Evolutionary conservation across 1,140 invertebrate genomes (phyloP).

Genomic region (Himalopsyche phryganea): DNA sequence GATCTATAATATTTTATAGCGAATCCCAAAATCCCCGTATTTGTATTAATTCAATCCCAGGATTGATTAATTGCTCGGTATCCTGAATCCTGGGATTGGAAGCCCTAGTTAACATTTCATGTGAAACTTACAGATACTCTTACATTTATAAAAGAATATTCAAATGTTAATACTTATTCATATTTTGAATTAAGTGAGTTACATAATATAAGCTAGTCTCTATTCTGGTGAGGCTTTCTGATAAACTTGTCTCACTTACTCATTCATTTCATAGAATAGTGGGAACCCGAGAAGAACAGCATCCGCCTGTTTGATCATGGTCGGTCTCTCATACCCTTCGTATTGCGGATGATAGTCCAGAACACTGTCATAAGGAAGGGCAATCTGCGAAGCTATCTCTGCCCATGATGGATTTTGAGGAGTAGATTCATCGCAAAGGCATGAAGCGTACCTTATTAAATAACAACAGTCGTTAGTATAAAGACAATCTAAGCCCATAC

Average conservation of each 20-base stretch:
- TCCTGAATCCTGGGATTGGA: too few relatives aligned
- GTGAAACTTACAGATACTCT: too few relatives aligned
- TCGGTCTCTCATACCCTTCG: conserved; percentile 44
- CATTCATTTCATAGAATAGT: conserved; percentile 50
- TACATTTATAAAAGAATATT: too few relatives aligned
- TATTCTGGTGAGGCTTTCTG: too few relatives aligned
- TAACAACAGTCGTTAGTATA: not conserved
- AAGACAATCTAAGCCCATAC: not conserved
- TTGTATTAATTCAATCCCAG: too few relatives aligned
- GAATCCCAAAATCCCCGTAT: too few relatives aligned
- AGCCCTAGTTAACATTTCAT: too few relatives aligned
- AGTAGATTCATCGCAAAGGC: conserved; percentile 46
- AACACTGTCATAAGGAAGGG: conserved; percentile 45
- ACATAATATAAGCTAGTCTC: too few relatives aligned
- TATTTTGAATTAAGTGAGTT: too few relatives aligned
- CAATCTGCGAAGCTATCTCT: conserved; percentile 49
- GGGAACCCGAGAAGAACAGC: conserved; percentile 54
- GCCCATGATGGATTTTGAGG: conserved; percentile 45
- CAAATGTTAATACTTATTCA: too few relatives aligned
- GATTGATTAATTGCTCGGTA: too few relatives aligned
- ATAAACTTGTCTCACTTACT: conserved; percentile 37
- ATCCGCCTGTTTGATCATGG: conserved; percentile 55
- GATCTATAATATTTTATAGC: too few relatives aligned
- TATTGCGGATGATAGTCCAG: conserved; percentile 56
- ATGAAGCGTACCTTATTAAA: conserved; percentile 46